Conservation (phyloP, 1,140 invertebrate genomes). For the Camponotus vicinus region DNA sequence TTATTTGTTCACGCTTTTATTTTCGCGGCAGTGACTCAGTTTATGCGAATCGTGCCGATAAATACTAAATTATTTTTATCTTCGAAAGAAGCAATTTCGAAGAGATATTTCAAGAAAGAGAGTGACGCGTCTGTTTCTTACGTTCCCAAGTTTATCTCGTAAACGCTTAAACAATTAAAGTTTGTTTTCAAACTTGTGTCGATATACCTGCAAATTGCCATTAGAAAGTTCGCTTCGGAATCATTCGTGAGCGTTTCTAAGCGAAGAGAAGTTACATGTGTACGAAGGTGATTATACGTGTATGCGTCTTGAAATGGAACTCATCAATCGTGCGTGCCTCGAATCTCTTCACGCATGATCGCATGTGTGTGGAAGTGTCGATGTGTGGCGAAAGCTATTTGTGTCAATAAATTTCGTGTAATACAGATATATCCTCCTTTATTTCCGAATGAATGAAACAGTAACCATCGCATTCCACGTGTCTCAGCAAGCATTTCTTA, state of each 20-base stretch:
- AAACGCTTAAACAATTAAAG: constrained; percentile 24
- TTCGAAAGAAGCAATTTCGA: not conserved
- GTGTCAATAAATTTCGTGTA: not conserved
- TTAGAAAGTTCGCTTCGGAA: constrained; percentile 6
- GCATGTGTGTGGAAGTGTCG: not conserved
- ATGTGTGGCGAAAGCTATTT: not conserved
- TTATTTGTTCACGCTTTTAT: too few relatives aligned
- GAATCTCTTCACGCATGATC: not conserved
- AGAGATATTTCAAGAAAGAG: not conserved
- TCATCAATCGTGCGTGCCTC: constrained; percentile 12
- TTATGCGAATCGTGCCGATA: too few relatives aligned
- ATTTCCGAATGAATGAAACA: constrained; percentile 2
- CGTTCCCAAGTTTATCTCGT: not conserved
- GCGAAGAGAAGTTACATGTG: not conserved
- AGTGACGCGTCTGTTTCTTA: constrained; percentile 20
- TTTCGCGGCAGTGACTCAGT: too few relatives aligned
- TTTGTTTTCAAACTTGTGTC: not conserved
- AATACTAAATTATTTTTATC: too few relatives aligned
- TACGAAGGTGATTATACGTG: not conserved
- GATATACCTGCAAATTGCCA: not conserved
- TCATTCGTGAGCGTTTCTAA: not conserved
- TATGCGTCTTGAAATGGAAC: not conserved
- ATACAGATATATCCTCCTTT: not conserved
- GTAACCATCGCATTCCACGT: not conserved
- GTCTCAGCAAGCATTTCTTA: not conserved